Evolutionary conservation across 1,140 invertebrate species (phyloP).

Genomic region (Drosophila repletoides): DNA sequence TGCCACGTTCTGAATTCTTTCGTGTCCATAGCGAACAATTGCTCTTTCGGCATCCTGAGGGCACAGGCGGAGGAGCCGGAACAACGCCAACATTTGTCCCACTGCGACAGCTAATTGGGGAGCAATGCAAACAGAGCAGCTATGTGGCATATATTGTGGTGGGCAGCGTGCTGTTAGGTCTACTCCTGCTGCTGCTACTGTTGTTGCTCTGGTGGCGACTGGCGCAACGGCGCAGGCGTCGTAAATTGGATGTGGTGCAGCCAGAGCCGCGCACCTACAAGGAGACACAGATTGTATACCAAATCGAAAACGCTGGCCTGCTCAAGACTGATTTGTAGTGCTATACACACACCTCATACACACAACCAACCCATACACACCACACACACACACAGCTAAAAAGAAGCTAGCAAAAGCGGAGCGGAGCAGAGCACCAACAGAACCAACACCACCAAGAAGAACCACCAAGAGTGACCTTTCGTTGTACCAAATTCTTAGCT

Average conservation of each 20-base stretch:
- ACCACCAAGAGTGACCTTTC: conserved; percentile 54
- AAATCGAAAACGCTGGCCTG: conserved; percentile 91
- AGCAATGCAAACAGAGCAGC: conserved; percentile 53
- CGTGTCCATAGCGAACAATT: conserved; percentile 61
- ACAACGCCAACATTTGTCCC: conserved; percentile 16
- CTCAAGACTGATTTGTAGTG: conserved; percentile 89
- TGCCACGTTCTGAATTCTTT: conserved; percentile 65
- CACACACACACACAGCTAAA: conserved; percentile 52
- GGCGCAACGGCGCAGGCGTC: conserved; percentile 80
- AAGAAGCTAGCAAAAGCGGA: conserved; percentile 53
- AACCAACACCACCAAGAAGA: conserved; percentile 38
- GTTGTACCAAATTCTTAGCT: conserved; percentile 55
- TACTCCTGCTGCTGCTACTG: conserved; percentile 80
- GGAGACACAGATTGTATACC: conserved; percentile 92
- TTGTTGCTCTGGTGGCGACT: conserved; percentile 65
- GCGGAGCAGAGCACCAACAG: conserved; percentile 7
- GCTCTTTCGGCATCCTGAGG: conserved; percentile 31
- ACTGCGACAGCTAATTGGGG: conserved; percentile 45
- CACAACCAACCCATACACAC: conserved; percentile 21
- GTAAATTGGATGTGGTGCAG: conserved; percentile 86
- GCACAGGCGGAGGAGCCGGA: not conserved
- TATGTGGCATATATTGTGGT: conserved; percentile 66
- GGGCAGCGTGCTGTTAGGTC: conserved; percentile 72
- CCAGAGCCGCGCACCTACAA: conserved; percentile 91
- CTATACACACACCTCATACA: conserved; percentile 31